Base-by-base conservation (phyloP, 2,113 vertebrate genomes). In the Polypterus bichir region DNA sequence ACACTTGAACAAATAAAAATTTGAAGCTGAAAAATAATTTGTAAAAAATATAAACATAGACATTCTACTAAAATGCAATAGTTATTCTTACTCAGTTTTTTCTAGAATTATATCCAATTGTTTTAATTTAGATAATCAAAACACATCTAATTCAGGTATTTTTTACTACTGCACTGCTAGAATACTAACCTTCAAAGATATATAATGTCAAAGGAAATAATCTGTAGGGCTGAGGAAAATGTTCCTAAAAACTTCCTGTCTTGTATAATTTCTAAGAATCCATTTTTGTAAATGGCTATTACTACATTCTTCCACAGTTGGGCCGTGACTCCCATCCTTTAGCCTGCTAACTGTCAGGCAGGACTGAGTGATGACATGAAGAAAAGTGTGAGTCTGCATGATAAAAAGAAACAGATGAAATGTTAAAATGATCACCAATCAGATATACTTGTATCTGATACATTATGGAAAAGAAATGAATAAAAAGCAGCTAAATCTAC, bases 321-420 rank as follows among this genome's bases (percentile, higher is more conserved):
- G 91, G 48, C 89, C 87, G 1, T 67, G 86, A 46, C 78, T 85
- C 70, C 87, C 91, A 48, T 92, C 90, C 70, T 86, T 83, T 71
- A 88, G 72, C 66, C 80, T 85, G 78, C 84, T 81, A 76, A 96
- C 76, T 63, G 92, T 95, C 80, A 97, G 87, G 85, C 95, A 98
- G 58, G 89, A 90, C 72, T 95, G 91, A 48, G 91, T 97, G 86
- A 85, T 88, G 76, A 92, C 73, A 71, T 98, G 93, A 65, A 93
- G 86, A 73, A 98, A 89, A 1, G 90, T 89, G 69, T 72, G 86
- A 70, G 84, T 92, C 95, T 97, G 89, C 66, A 67, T 49, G 68
- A 73, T 56, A 77, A 74, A 75, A 76, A 57, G 53, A 69, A 57
- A 60, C 48, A 46, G 48, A 44, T 48, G 62, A 72, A 68, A 47